Evolutionary conservation across 2,113 vertebrate species (phyloP), one percentile per base, ranked within the genome.

Genomic region (Stegostoma tigrinum): DNA sequence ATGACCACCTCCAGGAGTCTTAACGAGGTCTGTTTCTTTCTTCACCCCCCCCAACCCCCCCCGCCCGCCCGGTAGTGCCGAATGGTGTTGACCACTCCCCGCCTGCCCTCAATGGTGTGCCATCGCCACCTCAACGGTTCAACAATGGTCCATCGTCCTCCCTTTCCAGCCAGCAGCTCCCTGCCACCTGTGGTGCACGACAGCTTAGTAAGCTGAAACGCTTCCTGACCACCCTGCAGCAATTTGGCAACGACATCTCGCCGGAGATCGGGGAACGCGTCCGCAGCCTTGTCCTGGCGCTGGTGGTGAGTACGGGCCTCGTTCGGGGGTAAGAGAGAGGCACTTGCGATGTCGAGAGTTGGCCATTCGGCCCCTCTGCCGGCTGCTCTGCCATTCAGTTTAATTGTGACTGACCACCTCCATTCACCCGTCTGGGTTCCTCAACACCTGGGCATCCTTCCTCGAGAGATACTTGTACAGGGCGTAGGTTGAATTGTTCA

Each of bases 161-260:
- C 10, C 97, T 99, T 97, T 98, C 99, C 6, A 99, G 99, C 97
- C 99, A 99, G 96, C 99, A 99, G 97, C 98, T 99, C 96, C 99
- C 99, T 0, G 99, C 99, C 96, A 99, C 99, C 0, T 99, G 99
- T 12, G 99, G 99, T 0, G 99, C 99, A 45, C 98, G 99, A 95
- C 99, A 99, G 97, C 99, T 99, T 96, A 99, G 99, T 98, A 99
- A 99, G 97, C 98, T 99, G 96, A 99, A 99, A 95, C 98, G 99
- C 1, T 99, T 99, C 97, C 98, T 99, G 96, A 99, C 99, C 42
- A 99, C 99, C 80, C 97, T 99, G 96, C 99, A 99, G 96, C 99
- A 99, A 97, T 99, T 99, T 42, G 99, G 99, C 97, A 99, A 99
- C 3, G 99, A 99, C 97, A 99, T 99, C 96, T 99, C 99, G 0